A percentile compares a stretch with the other conserved stretches of the same genome.
phyloP scores from a whole-genome alignment of 2,797 vertebrate genomes.

The Euthynnus affinis region DNA sequence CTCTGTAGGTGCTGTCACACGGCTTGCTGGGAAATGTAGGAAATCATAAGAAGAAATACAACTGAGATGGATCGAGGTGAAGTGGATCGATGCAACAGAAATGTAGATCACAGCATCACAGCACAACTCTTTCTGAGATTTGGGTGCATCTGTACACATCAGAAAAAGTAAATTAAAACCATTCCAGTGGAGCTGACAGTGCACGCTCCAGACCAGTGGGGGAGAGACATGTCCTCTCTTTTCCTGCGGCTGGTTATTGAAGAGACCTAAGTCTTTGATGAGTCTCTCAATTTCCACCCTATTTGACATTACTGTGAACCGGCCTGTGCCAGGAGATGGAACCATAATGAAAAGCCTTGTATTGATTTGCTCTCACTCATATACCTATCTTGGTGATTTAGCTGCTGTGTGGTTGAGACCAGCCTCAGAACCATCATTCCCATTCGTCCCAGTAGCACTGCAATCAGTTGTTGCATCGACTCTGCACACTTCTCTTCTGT shows the following conservation, averaged over 20 bases:
- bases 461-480: constrained; percentile 31
- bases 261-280: constrained; percentile 61
- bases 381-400: constrained; percentile 61
- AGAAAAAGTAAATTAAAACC: constrained; percentile 49
- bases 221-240: constrained; percentile 32
- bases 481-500: constrained; percentile 31
- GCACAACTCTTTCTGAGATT: neutral
- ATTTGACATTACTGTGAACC: constrained; percentile 57
- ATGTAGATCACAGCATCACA: constrained; percentile 5
- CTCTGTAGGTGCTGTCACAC: neutral
- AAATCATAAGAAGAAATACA: neutral
- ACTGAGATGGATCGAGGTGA: neutral
- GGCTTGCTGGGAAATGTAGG: constrained; percentile 16
- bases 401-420: constrained; percentile 36
- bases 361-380: constrained; percentile 78
- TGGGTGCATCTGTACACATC: constrained; percentile 20
- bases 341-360: constrained; percentile 74
- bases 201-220: neutral
- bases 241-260: constrained; percentile 46
- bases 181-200: constrained; percentile 18
- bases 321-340: constrained; percentile 63
- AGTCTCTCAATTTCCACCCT: constrained; percentile 74
- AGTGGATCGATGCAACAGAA: neutral
- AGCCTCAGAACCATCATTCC: constrained; percentile 37
- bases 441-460: constrained; percentile 19